Conservation (phyloP, 2,113 vertebrate genomes). For the Empidonax alnorum region DNA sequence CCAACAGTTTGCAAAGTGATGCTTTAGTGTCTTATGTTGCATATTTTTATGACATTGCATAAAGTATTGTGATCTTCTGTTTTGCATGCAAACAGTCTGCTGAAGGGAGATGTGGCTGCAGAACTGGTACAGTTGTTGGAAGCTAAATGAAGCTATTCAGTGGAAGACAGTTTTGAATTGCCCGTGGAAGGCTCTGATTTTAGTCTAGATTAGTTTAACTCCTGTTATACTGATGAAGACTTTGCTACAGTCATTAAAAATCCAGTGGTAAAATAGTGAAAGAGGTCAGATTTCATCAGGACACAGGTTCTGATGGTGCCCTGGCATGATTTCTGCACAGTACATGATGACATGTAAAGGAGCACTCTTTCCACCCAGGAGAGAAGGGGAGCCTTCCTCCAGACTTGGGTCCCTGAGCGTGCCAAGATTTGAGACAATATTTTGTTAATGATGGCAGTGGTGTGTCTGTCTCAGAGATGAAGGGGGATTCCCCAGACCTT, state of each 20-base stretch:
- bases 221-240: neutral
- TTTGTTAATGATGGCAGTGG: neutral
- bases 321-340: neutral
- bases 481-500: neutral
- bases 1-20: neutral
- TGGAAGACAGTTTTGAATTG: neutral
- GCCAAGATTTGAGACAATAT: neutral
- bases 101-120: neutral
- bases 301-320: neutral
- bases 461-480: neutral
- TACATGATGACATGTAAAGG: accelerated
- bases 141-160: neutral
- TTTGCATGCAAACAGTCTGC: neutral
- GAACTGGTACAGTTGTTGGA: neutral
- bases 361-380: neutral
- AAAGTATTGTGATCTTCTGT: neutral
- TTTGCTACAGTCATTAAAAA: neutral
- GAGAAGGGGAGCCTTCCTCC: neutral
- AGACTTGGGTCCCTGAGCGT: neutral
- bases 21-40: neutral
- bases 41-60: neutral
- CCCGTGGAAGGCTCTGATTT: neutral
- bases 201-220: neutral
- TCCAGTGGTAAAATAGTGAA: neutral
- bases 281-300: neutral